phyloP scores from a whole-genome alignment of 1,140 invertebrate species.

The Pogonus chalceus region DNA sequence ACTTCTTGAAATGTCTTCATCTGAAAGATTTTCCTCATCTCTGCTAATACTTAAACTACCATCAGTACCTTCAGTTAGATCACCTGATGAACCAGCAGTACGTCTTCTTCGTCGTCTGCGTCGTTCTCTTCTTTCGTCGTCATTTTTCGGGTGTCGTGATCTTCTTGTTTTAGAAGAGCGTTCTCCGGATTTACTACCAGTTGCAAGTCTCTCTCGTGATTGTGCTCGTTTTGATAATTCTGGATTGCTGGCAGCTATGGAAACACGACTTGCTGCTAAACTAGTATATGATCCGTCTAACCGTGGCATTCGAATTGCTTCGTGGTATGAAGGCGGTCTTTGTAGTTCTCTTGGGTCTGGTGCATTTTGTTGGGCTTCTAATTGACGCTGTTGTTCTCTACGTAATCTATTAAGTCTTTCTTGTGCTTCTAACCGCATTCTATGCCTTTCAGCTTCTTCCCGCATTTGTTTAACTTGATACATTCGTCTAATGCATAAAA shows the following conservation, averaged over 20 bases:
- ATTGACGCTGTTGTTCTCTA: constrained; percentile 40
- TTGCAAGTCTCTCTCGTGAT: constrained; percentile 27
- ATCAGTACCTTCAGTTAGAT: constrained; percentile 7
- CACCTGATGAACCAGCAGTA: constrained; percentile 4
- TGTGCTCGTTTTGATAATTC: constrained; percentile 36
- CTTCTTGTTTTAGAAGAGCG: constrained; percentile 29
- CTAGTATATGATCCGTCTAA: constrained; percentile 46
- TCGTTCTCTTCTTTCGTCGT: neutral
- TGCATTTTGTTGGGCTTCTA: constrained; percentile 41
- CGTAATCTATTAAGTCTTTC: constrained; percentile 47
- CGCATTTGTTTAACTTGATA: constrained; percentile 37
- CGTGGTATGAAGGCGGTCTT: constrained; percentile 58
- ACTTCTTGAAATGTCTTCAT: no score
- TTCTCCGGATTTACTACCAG: constrained; percentile 33
- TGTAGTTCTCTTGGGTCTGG: constrained; percentile 52
- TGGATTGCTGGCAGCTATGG: constrained; percentile 34
- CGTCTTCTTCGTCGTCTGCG: constrained; percentile 1
- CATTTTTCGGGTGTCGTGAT: constrained; percentile 16
- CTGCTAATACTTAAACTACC: constrained; percentile 3
- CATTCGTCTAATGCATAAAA: constrained; percentile 42
- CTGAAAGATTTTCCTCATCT: no score
- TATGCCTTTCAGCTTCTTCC: constrained; percentile 35
- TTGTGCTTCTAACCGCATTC: constrained; percentile 44
- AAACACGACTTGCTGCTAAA: constrained; percentile 39
- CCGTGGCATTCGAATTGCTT: constrained; percentile 59